These are phyloP conservation scores for Polietes domitor DNA, from an alignment of 2,888 invertebrate species.

Conservation along the genomic window DNA sequence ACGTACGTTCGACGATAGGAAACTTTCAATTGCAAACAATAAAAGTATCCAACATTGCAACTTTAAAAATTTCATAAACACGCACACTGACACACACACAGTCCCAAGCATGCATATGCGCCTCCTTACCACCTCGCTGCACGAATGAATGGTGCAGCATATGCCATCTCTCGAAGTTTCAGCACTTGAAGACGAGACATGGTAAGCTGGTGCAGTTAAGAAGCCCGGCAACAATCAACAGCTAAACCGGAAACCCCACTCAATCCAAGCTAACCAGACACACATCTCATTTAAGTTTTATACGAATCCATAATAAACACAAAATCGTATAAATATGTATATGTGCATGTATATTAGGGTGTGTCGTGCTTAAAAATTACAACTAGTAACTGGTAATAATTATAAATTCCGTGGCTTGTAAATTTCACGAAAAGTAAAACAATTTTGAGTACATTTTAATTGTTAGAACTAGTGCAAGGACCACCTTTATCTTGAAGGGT, in stretches of 20 bases:
- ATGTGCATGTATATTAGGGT: too few relatives aligned
- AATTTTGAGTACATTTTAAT: too few relatives aligned
- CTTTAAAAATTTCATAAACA: not conserved
- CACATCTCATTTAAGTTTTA: slow-evolving; percentile 58
- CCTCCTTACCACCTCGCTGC: not conserved
- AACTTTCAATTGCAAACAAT: slow-evolving; percentile 1
- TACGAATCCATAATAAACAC: slow-evolving; percentile 39
- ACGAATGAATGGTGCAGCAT: not conserved
- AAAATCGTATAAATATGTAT: slow-evolving; percentile 13
- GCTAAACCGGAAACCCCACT: slow-evolving; percentile 28
- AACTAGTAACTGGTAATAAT: too few relatives aligned
- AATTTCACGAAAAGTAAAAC: too few relatives aligned
- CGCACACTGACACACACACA: not conserved
- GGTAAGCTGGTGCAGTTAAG: not conserved
- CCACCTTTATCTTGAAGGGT: too few relatives aligned
- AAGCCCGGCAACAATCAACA: slow-evolving; percentile 13
- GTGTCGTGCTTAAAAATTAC: too few relatives aligned
- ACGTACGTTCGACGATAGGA: not conserved
- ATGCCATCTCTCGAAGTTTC: too few relatives aligned
- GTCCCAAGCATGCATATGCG: not conserved
- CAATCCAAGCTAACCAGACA: not conserved
- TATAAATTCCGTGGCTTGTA: too few relatives aligned
- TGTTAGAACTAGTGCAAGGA: too few relatives aligned
- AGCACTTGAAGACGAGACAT: not conserved
- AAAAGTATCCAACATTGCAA: not conserved